Base-by-base conservation (phyloP, 2,797 vertebrate species). In the Argya squamiceps region DNA sequence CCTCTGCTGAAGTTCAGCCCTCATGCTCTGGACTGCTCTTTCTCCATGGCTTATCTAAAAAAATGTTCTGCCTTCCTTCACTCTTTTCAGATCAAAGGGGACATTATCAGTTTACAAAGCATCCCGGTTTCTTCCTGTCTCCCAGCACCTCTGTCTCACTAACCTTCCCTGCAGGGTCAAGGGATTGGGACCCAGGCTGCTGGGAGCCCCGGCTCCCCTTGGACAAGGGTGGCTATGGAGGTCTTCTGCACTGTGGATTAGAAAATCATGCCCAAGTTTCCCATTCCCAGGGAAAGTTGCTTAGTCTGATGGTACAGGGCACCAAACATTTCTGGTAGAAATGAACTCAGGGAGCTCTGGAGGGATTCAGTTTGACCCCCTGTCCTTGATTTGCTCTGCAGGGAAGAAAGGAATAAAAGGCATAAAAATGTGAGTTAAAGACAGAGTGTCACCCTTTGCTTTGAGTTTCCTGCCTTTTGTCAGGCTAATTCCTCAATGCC, bases 381-480 rank as follows among this genome's bases (percentile, higher is more conserved):
- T 89, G 94, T 95, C 94, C 93, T 93, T 80, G 78, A 84, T 89
- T 87, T 93, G 88, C 68, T 55, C 92, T 71, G 18, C 4, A 11
- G 26, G 60, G n/a, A 93, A 87, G 56, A 92, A 95, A 89, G 49
- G 43, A 95, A 83, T 96, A 87, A 95, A 91, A 93, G 83, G 71
- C 85, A 94, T 84, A 96, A 96, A 96, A 96, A 95, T 83, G 85
- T 89, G 91, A 87, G 80, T 87, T 96, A 79, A 96, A 95, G 94
- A 92, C 83, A 77, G 73, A 86, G 83, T 62, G 85, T 89, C 68
- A 71, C 30, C 26, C 93, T 94, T 84, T 96, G 93, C 96, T 95
- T 96, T 95, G 92, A 92, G 83, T 80, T 96, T 96, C 93, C 96
- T 95, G 96, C 88, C 93, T 95, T 96, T 97, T 96, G 90, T 96